These are phyloP conservation scores for Cochlearius cochlearius DNA, from an alignment of 2,113 vertebrate species.

Conservation along the genomic window DNA sequence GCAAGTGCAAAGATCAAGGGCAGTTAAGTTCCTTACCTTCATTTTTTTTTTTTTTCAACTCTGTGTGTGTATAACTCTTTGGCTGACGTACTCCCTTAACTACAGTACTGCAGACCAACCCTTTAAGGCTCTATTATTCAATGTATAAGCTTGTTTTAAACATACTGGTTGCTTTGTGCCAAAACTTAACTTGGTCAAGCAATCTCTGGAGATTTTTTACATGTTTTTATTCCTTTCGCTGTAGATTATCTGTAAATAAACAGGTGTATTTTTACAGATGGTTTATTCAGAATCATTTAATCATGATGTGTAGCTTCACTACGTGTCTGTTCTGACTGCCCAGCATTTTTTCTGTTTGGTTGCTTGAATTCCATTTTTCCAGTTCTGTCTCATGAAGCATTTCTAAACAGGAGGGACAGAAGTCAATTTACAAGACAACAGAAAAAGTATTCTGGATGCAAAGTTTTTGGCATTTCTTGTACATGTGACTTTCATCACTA, in stretches of 20 bases:
- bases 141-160: not conserved
- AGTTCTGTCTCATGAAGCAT: not conserved
- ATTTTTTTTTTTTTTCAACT: not conserved
- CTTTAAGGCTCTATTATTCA: not conserved
- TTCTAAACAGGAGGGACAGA: not conserved
- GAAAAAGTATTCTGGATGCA: not conserved
- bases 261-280: not conserved
- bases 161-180: not conserved
- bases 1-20: not conserved
- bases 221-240: not conserved
- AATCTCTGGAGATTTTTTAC: not conserved
- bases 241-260: not conserved
- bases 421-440: not conserved
- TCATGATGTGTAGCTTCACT: not conserved
- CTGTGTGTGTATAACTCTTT: not conserved
- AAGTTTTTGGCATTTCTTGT: not conserved
- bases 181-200: not conserved
- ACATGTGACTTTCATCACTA: not conserved
- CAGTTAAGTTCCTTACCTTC: not conserved
- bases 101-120: not conserved
- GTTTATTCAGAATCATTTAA: not conserved
- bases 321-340: not conserved
- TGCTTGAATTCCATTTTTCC: not conserved
- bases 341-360: not conserved
- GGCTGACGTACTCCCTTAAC: not conserved